Percentiles rank a stretch among this genome's conserved stretches.
phyloP scores from a whole-genome alignment of 64 coral and sea anemone genomes.

The Porites australiensis region DNA sequence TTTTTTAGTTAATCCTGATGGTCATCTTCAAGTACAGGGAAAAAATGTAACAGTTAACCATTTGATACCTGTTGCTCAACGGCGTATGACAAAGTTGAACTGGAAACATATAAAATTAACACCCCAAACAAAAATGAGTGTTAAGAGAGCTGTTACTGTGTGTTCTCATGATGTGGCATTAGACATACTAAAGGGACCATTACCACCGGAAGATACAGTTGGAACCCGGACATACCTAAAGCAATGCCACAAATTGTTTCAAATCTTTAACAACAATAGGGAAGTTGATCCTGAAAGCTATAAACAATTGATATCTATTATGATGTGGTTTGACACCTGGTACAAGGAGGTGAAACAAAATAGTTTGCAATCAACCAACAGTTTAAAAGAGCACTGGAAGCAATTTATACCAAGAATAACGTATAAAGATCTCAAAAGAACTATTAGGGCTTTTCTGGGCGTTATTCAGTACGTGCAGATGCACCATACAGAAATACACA shows the following conservation, averaged over 20 bases:
- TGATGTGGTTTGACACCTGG: conserved; percentile 43
- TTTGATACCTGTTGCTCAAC: conserved; percentile 30
- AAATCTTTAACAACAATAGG: conserved; percentile 49
- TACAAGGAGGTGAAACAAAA: conserved; percentile 10
- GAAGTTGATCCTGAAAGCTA: conserved; percentile 40
- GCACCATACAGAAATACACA: conserved; percentile 22
- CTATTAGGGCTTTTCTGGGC: conserved; percentile 53
- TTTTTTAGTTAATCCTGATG: conserved; percentile 15
- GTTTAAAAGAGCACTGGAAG: conserved; percentile 38
- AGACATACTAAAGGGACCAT: conserved; percentile 46
- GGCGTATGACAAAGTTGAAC: conserved; percentile 9
- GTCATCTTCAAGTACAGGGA: conserved; percentile 16
- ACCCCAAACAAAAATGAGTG: conserved; percentile 55
- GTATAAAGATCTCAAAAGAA: conserved; percentile 46
- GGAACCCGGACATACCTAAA: conserved; percentile 37
- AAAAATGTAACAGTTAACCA: not conserved
- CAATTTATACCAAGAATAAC: conserved; percentile 44
- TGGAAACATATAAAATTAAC: conserved; percentile 47
- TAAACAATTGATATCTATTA: conserved; percentile 17
- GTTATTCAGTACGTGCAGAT: conserved; percentile 62
- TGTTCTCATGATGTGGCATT: conserved; percentile 60
- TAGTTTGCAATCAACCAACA: not conserved
- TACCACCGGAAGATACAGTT: conserved; percentile 41
- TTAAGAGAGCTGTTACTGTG: conserved; percentile 40
- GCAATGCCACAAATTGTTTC: conserved; percentile 36